These are phyloP conservation scores for Gymnarchus niloticus DNA, from an alignment of 2,113 vertebrate genomes.

Conservation along the genomic window DNA sequence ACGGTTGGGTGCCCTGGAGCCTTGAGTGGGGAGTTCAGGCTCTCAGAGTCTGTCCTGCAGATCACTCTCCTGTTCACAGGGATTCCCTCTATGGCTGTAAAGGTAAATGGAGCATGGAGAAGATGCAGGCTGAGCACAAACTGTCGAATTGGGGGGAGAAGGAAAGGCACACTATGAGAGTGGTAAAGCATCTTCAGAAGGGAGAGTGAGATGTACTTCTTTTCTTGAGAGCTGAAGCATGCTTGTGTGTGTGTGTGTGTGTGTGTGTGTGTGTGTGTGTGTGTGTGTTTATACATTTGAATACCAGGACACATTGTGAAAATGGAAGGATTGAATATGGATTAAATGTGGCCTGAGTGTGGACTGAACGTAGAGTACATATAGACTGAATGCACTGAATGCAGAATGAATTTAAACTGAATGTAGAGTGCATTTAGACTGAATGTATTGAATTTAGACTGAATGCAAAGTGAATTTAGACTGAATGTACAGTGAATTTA, in stretches of 20 bases:
- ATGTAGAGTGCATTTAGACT: too few relatives aligned
- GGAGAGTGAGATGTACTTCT: background rate
- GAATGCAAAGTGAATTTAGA: background rate
- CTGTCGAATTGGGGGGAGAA: background rate
- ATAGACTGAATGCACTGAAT: background rate
- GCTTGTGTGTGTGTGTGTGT: conserved; percentile 25
- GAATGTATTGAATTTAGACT: background rate
- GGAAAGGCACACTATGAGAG: background rate
- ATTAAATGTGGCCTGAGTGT: background rate
- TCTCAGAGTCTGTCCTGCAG: background rate
- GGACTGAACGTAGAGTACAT: background rate
- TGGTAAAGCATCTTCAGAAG: background rate
- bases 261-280: background rate
- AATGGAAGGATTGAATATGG: conserved; percentile 24
- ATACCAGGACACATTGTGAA: background rate
- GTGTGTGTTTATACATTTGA: background rate
- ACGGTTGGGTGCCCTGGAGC: background rate
- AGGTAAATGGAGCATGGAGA: conserved; percentile 22
- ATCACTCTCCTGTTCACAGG: background rate
- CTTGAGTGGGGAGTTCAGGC: background rate
- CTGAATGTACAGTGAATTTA: background rate
- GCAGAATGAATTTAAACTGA: background rate
- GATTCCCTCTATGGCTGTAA: conserved; percentile 19
- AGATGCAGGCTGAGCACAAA: background rate
- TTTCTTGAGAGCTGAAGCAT: background rate